Percentiles rank a stretch among this genome's conserved stretches.
Conservation (phyloP, 2,113 vertebrate genomes). For the Halcyon malimbica region DNA sequence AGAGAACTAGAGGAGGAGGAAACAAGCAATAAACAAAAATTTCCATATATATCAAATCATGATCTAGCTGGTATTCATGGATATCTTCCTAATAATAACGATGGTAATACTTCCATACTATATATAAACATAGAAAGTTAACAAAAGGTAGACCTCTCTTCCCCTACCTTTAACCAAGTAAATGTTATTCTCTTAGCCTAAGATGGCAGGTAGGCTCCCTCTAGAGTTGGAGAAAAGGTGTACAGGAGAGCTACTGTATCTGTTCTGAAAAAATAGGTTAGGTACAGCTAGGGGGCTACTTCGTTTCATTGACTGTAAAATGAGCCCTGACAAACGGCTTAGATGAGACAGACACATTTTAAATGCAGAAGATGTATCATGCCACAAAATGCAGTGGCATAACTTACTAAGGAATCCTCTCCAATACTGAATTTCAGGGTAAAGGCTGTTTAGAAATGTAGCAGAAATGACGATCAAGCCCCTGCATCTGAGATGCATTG, state of each 20-base stretch:
- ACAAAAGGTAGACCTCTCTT: background rate
- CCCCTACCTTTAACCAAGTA: background rate
- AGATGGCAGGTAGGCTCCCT: background rate
- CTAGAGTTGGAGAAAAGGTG: background rate
- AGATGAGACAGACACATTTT: background rate
- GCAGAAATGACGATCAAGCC: background rate
- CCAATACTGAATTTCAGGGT: background rate
- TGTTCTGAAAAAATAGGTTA: background rate
- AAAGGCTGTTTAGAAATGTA: background rate
- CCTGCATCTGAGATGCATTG: background rate
- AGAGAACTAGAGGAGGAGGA: background rate
- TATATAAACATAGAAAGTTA: background rate
- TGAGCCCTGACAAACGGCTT: background rate
- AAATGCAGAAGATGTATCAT: background rate
- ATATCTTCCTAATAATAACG: background rate
- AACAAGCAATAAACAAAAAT: background rate
- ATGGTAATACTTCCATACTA: background rate
- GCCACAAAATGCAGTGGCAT: background rate
- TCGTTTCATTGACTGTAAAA: background rate
- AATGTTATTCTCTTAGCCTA: background rate
- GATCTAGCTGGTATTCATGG: background rate
- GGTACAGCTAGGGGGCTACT: background rate
- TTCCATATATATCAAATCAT: background rate
- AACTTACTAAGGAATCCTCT: background rate
- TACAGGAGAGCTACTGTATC: background rate